These are phyloP conservation scores for Dicyrtomina minuta DNA, from an alignment of 2,888 invertebrate species.

Conservation along the genomic window DNA sequence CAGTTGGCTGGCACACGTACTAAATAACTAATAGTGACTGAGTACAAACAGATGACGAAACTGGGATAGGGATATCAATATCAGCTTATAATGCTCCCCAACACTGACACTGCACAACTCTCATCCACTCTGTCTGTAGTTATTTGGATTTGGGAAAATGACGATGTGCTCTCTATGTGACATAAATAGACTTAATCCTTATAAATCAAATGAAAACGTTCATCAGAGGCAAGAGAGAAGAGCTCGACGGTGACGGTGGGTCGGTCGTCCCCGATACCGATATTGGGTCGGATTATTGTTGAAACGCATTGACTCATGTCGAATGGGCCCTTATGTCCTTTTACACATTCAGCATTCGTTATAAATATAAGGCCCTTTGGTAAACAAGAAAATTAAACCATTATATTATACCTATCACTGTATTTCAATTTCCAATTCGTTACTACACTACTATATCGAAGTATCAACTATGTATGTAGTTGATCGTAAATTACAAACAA, in stretches of 20 bases:
- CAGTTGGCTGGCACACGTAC: background rate
- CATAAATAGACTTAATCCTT: no score
- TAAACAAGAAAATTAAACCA: conserved; percentile 12
- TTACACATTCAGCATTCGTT: conserved; percentile 6
- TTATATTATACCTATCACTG: background rate
- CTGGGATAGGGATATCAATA: no score
- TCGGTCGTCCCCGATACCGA: background rate
- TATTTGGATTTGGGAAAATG: background rate
- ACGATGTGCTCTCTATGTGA: no score
- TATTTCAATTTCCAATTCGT: background rate
- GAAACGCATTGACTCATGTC: conserved; percentile 43
- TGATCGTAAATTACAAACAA: no score
- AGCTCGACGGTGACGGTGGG: background rate
- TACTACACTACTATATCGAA: background rate
- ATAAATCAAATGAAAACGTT: background rate
- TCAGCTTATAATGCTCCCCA: no score
- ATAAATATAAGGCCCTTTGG: background rate
- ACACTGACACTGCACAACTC: no score
- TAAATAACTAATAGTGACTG: no score
- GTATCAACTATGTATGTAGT: background rate
- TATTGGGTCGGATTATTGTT: conserved; percentile 30
- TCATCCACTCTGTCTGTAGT: no score
- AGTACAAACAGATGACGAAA: no score
- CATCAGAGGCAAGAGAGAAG: background rate
- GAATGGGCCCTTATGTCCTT: conserved; percentile 30